Evolutionary conservation across 2,888 invertebrate species (phyloP), one percentile per base, ranked within the genome.

Genomic region (Parthenolecanium corni): DNA sequence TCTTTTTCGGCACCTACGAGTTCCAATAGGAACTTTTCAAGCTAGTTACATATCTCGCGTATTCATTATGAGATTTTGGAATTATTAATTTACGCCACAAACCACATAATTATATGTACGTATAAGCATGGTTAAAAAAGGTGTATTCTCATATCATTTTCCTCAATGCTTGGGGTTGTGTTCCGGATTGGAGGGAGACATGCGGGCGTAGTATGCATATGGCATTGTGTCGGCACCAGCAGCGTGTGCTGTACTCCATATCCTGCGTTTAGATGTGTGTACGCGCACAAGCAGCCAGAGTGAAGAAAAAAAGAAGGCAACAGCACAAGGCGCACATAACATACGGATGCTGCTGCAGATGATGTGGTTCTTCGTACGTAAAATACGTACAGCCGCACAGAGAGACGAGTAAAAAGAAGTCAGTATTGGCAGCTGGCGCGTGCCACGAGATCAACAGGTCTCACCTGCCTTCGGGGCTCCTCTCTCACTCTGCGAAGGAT

Each of bases 391-490:
- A 31, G 31, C 31, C 4, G 31, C 31, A n/a, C 31, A 9, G 9
- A 31, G 31, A 31, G 31, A 31, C n/a, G 31, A 31, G 31, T 9
- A 31, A 9, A 9, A 31, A 6, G 31, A 31, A 31, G 31, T 12
- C 3, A 23, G 46, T 58, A 58, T 58, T 58, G 58, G 58, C 58
- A 58, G 58, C 58, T 58, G 58, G 49, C 58, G 58, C 58, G 58
- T 58, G 58, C 58, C 58, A 38, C 58, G 58, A 25, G 47, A 58
- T 58, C 58, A 58, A 58, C 58, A 58, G 58, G 58, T 58, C 58
- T 58, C 58, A 58, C 58, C 58, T 58, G 58, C 58, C 58, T 58
- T 25, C 25, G 25, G 58, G 58, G 57, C 57, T 57, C 14, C 54
- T 20, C n/a, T n/a, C n/a, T n/a, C n/a, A n/a, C n/a, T n/a, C 5